phyloP scores from a whole-genome alignment of 2,797 vertebrate species.

The Neomorphus geoffroyi region DNA sequence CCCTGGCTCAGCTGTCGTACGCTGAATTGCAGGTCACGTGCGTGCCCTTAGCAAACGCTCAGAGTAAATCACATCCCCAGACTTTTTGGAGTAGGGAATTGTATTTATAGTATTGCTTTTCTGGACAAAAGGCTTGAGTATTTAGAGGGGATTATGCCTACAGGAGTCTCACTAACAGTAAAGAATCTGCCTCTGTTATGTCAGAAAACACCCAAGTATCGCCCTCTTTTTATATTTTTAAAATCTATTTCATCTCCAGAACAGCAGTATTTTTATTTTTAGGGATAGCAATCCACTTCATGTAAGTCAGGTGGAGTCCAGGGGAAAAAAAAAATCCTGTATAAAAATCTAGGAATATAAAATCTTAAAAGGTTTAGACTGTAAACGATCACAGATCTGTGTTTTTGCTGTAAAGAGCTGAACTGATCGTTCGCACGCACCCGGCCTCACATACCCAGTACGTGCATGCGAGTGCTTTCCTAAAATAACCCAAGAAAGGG shows the following conservation, averaged over 20 bases:
- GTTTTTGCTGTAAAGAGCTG: not conserved
- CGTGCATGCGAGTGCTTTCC: not conserved
- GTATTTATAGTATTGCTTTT: not conserved
- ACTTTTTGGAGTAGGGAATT: not conserved
- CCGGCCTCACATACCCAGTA: not conserved
- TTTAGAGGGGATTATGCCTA: not conserved
- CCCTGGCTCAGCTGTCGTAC: not conserved
- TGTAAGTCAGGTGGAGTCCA: not conserved
- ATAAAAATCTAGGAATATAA: constrained; percentile 25
- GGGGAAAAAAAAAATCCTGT: not conserved
- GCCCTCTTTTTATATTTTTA: not conserved
- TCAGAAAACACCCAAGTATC: not conserved
- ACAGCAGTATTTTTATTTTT: not conserved
- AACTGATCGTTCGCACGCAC: not conserved
- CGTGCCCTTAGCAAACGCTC: not conserved
- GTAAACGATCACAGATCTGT: not conserved
- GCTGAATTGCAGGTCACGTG: not conserved
- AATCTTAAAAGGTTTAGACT: not conserved
- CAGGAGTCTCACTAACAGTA: not conserved
- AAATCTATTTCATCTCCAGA: constrained; percentile 9
- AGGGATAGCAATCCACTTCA: not conserved
- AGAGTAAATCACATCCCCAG: not conserved
- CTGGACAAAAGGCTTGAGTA: not conserved
- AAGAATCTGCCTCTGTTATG: not conserved
- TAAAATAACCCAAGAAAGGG: constrained; percentile 30